These are phyloP conservation scores for Drosophila ficusphila DNA, from an alignment of 1,140 invertebrate genomes.

Conservation along the genomic window DNA sequence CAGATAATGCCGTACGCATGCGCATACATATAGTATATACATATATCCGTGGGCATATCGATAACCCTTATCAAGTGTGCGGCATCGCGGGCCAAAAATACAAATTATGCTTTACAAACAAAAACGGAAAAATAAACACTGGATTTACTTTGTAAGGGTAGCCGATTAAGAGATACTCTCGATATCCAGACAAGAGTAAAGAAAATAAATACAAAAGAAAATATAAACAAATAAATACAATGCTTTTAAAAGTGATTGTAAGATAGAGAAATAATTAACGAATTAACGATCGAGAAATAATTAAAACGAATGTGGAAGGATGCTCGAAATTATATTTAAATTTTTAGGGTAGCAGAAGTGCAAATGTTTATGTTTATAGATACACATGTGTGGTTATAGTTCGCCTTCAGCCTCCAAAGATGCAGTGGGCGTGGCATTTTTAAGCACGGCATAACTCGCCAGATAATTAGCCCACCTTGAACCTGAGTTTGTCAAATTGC, in stretches of 20 bases:
- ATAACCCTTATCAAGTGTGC: constrained; percentile 71
- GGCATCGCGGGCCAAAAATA: constrained; percentile 60
- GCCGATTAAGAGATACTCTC: constrained; percentile 14
- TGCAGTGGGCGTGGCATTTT: constrained; percentile 51
- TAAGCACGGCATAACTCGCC: constrained; percentile 34
- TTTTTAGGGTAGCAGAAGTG: background rate
- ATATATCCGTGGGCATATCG: constrained; percentile 43
- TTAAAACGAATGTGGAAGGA: too few species aligned
- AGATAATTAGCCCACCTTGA: constrained; percentile 27
- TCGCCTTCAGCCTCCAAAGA: constrained; percentile 35
- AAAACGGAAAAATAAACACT: constrained; percentile 2
- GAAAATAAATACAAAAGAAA: too few species aligned
- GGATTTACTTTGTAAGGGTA: background rate
- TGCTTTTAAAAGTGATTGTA: too few species aligned
- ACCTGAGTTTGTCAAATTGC: constrained; percentile 53
- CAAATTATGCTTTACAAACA: constrained; percentile 69
- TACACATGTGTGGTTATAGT: too few species aligned
- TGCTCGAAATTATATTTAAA: background rate
- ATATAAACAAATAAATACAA: too few species aligned
- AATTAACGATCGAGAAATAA: too few species aligned
- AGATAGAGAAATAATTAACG: too few species aligned
- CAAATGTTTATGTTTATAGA: background rate
- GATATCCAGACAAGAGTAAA: too few species aligned
- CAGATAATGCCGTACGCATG: constrained; percentile 26
- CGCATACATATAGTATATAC: too few species aligned